Base-by-base conservation (phyloP, 2,797 vertebrate species). In the Sardinella longiceps region DNA sequence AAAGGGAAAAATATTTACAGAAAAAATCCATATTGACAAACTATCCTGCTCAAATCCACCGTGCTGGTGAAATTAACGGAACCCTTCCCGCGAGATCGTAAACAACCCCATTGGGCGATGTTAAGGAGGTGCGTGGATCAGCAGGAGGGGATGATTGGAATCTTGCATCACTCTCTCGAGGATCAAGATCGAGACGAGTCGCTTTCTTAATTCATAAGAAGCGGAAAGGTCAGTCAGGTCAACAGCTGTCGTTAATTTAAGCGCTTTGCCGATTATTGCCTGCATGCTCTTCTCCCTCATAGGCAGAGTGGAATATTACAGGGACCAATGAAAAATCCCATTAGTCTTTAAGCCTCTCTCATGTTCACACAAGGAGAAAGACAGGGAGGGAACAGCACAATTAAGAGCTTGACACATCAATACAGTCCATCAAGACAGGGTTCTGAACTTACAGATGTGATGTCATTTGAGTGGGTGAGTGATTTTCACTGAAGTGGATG, bases 21-120 rank as follows among this genome's bases (percentile, higher is more conserved):
- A 74, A 74, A n/a, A 58, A 74, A 39, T 74, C 66, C 66, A 74
- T 74, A 74, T 5, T 39, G 66, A 74, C 66, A 74, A 74, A 74
- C 66, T 74, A 39, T 37, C 33, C 66, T 39, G 33, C 18, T 12
- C 20, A 74, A 3, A 74, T 4, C 66, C 66, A 18, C 14, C 5
- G 66, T 9, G 33, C 30, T 11, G n/a, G 14, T 14, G 15, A 28
- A 66, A 66, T 30, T 66, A 66, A 66, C 11, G 14, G 60, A 2
- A 1, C 66, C 7, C 33, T 74, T 15, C 66, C 66, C 2, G n/a
- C 0, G 66, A 37, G 66, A 15, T 6, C 66, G 12, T 74, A 74
- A 74, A 74, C 66, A 74, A 74, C 14, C 66, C 66, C 7, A 15
- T 39, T 39, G 15, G 14, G 15, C 33, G 2, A 33, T 30, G 15